A percentile compares a stretch with the other conserved stretches of the same genome.
phyloP scores from a whole-genome alignment of 2,888 invertebrate genomes.

The Scrobipalpa costella region DNA sequence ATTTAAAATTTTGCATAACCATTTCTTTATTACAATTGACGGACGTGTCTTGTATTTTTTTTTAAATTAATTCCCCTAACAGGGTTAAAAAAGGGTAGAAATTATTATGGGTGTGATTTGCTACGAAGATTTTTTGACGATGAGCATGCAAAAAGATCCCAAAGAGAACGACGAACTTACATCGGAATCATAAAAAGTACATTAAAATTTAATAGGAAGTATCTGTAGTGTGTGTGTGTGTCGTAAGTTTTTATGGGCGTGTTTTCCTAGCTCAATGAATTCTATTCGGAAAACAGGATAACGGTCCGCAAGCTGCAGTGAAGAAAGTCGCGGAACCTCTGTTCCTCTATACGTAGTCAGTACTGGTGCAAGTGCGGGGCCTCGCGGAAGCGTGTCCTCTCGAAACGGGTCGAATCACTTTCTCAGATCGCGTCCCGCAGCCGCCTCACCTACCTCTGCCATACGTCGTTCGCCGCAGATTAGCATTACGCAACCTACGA shows the following conservation, averaged over 20 bases:
- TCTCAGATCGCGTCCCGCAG: constrained; percentile 52
- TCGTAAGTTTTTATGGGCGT: constrained; percentile 7
- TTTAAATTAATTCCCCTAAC: too few species aligned
- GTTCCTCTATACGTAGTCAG: constrained; percentile 4
- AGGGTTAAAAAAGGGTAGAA: too few species aligned
- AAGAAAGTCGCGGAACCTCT: constrained; percentile 18
- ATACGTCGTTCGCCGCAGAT: constrained; percentile 39
- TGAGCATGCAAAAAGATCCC: too few species aligned
- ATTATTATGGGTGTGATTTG: too few species aligned
- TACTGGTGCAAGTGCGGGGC: constrained; percentile 17
- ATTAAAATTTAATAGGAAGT: constrained; percentile 12
- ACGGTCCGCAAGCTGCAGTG: background rate
- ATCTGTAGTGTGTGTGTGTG: background rate
- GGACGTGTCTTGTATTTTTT: too few species aligned
- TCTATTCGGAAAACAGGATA: constrained; percentile 12
- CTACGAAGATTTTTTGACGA: too few species aligned
- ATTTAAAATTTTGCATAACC: too few species aligned
- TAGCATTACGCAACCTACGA: constrained; percentile 50
- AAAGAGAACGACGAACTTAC: too few species aligned
- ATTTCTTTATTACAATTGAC: too few species aligned
- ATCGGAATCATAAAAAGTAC: background rate
- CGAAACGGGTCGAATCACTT: constrained; percentile 59
- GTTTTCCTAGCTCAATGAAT: constrained; percentile 14
- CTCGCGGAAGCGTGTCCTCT: constrained; percentile 50
- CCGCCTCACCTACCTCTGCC: constrained; percentile 39